A percentile compares a stretch with the other conserved stretches of the same genome.
Evolutionary conservation across 2,797 vertebrate species (phyloP).

Genomic region (Nothura maculosa): DNA sequence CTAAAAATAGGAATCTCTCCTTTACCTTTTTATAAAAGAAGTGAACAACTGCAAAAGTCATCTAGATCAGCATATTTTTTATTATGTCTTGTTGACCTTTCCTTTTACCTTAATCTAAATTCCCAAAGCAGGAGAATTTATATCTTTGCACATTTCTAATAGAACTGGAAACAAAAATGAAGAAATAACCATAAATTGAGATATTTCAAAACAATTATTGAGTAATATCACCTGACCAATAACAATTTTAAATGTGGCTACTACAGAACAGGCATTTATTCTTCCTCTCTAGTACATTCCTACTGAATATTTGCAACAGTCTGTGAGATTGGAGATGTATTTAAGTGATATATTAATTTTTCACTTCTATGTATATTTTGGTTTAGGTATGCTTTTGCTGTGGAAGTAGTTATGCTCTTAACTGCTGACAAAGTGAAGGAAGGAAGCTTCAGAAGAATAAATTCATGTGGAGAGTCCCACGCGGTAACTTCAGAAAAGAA

Average conservation of each 20-base stretch:
- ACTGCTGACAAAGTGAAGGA: background rate
- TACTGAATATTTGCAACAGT: background rate
- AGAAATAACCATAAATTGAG: background rate
- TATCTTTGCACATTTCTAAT: background rate
- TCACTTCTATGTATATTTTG: background rate
- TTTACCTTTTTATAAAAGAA: background rate
- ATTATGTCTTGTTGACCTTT: slow-evolving; percentile 37
- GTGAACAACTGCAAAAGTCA: background rate
- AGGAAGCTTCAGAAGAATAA: background rate
- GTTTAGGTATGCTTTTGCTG: background rate
- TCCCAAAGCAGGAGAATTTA: slow-evolving; percentile 20
- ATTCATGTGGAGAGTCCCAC: background rate
- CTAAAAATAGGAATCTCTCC: slow-evolving; percentile 37
- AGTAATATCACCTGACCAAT: background rate
- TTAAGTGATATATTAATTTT: background rate
- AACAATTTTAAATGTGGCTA: background rate
- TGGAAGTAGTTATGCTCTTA: background rate
- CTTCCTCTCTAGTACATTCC: background rate
- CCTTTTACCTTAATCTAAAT: background rate
- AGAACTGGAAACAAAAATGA: background rate
- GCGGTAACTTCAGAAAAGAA: background rate
- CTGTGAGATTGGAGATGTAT: background rate
- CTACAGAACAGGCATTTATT: background rate
- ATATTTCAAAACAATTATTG: background rate
- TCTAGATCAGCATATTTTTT: slow-evolving; percentile 51